Evolutionary conservation across 1,140 invertebrate species (phyloP).

Genomic region (Akabosia matsudoensis): DNA sequence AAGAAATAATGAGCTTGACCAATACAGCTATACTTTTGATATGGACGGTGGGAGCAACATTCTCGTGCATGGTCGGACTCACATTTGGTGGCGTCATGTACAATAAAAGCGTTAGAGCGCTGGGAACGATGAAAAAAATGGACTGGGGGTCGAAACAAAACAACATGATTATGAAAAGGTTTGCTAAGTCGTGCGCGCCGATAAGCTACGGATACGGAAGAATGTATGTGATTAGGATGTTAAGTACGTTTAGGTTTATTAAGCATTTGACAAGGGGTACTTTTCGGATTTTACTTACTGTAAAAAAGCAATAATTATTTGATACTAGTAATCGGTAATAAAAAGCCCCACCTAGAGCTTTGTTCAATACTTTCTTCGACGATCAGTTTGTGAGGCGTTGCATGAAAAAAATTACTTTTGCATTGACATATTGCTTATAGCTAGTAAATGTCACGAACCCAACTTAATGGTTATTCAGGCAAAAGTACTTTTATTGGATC

Average conservation of each 20-base stretch:
- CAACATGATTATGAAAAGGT: not conserved
- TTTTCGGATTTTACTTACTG: not conserved
- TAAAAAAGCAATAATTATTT: not conserved
- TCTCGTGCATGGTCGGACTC: not conserved
- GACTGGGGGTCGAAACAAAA: not conserved
- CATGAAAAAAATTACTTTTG: too few species aligned
- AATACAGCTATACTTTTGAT: not conserved
- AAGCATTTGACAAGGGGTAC: not conserved
- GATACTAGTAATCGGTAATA: too few species aligned
- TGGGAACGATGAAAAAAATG: not conserved
- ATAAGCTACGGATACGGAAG: conserved; percentile 10
- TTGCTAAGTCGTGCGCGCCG: not conserved
- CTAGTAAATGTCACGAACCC: too few species aligned
- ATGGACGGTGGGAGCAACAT: not conserved
- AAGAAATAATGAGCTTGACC: not conserved
- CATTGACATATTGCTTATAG: too few species aligned
- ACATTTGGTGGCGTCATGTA: not conserved
- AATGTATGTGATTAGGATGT: conserved; percentile 11
- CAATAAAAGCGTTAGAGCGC: not conserved
- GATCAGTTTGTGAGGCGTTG: too few species aligned
- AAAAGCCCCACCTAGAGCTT: too few species aligned
- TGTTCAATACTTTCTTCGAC: too few species aligned
- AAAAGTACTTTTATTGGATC: too few species aligned
- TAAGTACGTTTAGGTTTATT: not conserved
- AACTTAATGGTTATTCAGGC: too few species aligned